Conservation (phyloP, 1,140 invertebrate genomes). For the Drosophila bocki region DNA sequence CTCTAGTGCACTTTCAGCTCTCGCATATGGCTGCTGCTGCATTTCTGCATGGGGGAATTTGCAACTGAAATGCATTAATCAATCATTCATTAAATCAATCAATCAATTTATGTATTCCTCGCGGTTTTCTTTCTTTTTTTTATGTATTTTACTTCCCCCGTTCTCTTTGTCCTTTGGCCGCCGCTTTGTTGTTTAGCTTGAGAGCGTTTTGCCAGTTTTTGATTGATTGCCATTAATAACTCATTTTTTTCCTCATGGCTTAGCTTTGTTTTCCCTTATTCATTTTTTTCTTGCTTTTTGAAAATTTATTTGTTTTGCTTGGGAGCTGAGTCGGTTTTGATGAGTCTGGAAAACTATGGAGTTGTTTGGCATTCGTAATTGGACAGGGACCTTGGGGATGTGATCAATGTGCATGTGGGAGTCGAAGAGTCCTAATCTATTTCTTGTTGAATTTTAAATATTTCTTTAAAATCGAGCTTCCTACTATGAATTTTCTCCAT, state of each 20-base stretch:
- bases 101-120: slow-evolving; percentile 80
- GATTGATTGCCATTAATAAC: slow-evolving; percentile 84
- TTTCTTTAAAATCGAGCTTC: neutral
- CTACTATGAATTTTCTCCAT: neutral
- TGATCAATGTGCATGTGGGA: slow-evolving; percentile 14
- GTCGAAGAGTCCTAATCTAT: neutral
- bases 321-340: slow-evolving; percentile 45
- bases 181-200: slow-evolving; percentile 39
- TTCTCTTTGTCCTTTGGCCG: slow-evolving; percentile 29
- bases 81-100: slow-evolving; percentile 84
- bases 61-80: slow-evolving; percentile 83
- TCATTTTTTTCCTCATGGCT: slow-evolving; percentile 62
- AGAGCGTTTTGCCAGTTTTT: slow-evolving; percentile 63
- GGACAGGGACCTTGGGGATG: slow-evolving; percentile 42
- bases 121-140: slow-evolving; percentile 48
- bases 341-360: slow-evolving; percentile 47
- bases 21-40: slow-evolving; percentile 38
- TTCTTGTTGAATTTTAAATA: neutral
- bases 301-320: slow-evolving; percentile 74
- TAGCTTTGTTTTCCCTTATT: slow-evolving; percentile 41
- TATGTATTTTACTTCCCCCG: slow-evolving; percentile 23
- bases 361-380: slow-evolving; percentile 32
- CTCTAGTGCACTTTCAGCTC: slow-evolving; percentile 17
- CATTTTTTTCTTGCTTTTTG: slow-evolving; percentile 39
- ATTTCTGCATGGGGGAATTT: slow-evolving; percentile 81